Percentiles rank a stretch among this genome's conserved stretches.
Evolutionary conservation across 2,797 vertebrate species (phyloP).

Genomic region (Hafferia zeledoni): DNA sequence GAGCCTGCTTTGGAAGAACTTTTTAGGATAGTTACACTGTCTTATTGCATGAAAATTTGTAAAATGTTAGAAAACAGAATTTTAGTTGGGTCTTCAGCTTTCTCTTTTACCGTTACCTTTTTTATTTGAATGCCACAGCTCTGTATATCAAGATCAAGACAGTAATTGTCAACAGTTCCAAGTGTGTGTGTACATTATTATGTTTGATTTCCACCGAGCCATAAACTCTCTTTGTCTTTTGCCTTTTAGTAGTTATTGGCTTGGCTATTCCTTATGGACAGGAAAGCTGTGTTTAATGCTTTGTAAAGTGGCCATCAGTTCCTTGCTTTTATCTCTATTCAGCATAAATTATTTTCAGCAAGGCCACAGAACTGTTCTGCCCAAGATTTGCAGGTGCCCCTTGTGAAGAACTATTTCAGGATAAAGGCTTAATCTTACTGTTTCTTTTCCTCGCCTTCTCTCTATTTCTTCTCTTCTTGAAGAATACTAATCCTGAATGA

Average conservation of each 20-base stretch:
- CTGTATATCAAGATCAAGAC: not conserved
- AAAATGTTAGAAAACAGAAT: not conserved
- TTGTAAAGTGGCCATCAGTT: constrained; percentile 55
- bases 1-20: not conserved
- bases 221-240: constrained; percentile 49
- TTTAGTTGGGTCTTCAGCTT: not conserved
- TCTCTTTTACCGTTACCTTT: not conserved
- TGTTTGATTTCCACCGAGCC: not conserved
- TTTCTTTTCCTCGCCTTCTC: constrained; percentile 22
- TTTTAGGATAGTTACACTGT: not conserved
- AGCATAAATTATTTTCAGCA: constrained; percentile 57
- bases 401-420: constrained; percentile 41
- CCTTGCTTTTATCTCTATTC: constrained; percentile 60
- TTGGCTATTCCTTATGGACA: constrained; percentile 28
- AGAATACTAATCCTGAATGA: not conserved
- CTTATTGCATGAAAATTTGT: not conserved
- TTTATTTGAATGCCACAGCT: not conserved
- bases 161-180: constrained; percentile 18
- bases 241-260: constrained; percentile 17
- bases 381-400: constrained; percentile 48
- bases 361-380: constrained; percentile 20
- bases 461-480: constrained; percentile 21
- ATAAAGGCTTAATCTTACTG: constrained; percentile 39
- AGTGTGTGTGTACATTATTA: not conserved
- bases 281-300: constrained; percentile 62